Evolutionary conservation across 2,888 invertebrate species (phyloP).

Genomic region (Leptinotarsa juncta): DNA sequence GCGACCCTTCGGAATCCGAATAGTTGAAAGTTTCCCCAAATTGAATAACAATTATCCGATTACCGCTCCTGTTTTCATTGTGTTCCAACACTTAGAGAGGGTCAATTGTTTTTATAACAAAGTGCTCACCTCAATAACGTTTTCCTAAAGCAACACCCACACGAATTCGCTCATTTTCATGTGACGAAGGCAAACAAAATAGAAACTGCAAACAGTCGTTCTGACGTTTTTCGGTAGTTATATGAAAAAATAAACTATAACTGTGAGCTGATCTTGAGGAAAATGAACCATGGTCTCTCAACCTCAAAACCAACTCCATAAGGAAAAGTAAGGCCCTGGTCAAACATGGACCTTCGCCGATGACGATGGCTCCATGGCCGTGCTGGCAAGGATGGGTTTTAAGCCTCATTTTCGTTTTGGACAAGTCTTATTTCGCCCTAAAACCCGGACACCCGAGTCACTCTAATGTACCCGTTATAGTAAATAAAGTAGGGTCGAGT

Average conservation of each 20-base stretch:
- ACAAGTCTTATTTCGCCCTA: no score
- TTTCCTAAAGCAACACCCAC: conserved; percentile 45
- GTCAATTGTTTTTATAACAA: conserved; percentile 49
- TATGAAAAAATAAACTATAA: background rate
- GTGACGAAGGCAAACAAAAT: conserved; percentile 12
- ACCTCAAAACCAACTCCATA: no score
- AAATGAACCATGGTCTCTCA: no score
- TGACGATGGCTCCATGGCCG: no score
- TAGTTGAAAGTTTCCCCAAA: conserved; percentile 19
- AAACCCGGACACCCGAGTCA: no score
- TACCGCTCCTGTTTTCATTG: conserved; percentile 45
- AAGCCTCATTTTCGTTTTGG: no score
- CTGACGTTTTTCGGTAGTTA: background rate
- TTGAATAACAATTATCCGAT: conserved; percentile 44
- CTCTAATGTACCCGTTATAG: no score
- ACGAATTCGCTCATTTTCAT: conserved; percentile 32
- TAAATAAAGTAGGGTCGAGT: no score
- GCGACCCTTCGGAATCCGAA: conserved; percentile 7
- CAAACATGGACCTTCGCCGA: no score
- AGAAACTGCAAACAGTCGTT: background rate
- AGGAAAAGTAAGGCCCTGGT: no score
- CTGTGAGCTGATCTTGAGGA: no score
- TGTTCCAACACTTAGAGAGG: conserved; percentile 40
- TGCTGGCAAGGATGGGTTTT: no score
- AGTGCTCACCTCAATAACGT: conserved; percentile 48